A percentile compares a stretch with the other conserved stretches of the same genome.
Conservation (phyloP, 1,140 invertebrate species). For the Calliphora vicina region DNA sequence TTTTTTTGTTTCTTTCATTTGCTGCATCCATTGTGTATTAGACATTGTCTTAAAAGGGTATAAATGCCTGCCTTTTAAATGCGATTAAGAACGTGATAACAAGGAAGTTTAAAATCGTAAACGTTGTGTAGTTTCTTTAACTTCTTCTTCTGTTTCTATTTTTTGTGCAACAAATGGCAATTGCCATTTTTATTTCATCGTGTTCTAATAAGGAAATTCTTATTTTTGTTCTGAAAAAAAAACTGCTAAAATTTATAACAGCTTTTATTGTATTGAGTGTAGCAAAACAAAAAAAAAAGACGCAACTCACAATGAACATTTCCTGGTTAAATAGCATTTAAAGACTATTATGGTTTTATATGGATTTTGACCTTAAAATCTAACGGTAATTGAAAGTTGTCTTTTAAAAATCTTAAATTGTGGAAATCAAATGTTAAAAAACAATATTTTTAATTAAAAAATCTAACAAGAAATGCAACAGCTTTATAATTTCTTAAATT, state of each 20-base stretch:
- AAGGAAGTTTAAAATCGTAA: constrained; percentile 1
- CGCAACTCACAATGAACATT: not conserved
- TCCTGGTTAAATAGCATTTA: not conserved
- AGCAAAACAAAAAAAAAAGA: too few species aligned
- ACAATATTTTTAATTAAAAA: too few species aligned
- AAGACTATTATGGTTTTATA: not conserved
- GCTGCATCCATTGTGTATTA: not conserved
- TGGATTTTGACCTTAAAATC: not conserved
- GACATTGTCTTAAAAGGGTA: constrained; percentile 8
- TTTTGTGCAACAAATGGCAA: not conserved
- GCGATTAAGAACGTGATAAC: constrained; percentile 12
- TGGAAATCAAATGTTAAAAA: too few species aligned
- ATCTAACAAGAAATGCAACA: too few species aligned
- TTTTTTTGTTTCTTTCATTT: not conserved
- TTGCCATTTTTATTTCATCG: constrained; percentile 13
- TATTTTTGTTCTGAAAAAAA: not conserved
- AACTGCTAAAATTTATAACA: constrained; percentile 32
- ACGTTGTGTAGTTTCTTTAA: not conserved
- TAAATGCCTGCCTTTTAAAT: constrained; percentile 12
- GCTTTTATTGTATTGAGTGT: not conserved
- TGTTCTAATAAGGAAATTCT: constrained; percentile 29
- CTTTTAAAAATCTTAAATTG: not conserved
- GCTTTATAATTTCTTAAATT: too few species aligned
- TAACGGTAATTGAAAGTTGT: not conserved
- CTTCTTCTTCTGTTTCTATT: not conserved